Conservation (phyloP, 2,113 vertebrate species). For the Mixornis gularis region DNA sequence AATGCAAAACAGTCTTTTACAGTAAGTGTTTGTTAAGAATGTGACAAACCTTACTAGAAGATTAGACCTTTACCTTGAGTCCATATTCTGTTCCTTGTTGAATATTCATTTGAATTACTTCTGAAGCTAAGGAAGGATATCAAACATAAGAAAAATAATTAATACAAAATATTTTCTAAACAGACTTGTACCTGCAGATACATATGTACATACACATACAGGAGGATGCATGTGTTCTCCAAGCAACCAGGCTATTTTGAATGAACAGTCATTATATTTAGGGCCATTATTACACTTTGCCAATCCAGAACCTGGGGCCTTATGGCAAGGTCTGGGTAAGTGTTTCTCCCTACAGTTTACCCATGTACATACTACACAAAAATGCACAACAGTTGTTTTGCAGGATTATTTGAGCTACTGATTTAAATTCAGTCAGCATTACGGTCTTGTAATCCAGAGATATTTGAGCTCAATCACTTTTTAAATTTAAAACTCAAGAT, state of each 20-base stretch:
- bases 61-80: constrained; percentile 72
- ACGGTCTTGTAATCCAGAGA: not conserved
- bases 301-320: not conserved
- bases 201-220: not conserved
- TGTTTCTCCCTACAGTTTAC: not conserved
- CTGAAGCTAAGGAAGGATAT: constrained; percentile 74
- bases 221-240: not conserved
- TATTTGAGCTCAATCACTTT: not conserved
- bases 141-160: constrained; percentile 10
- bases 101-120: constrained; percentile 79
- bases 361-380: not conserved
- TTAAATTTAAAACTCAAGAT: not conserved
- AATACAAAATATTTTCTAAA: not conserved
- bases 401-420: not conserved
- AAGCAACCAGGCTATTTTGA: not conserved
- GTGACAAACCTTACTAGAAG: not conserved
- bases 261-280: not conserved
- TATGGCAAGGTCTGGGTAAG: not conserved
- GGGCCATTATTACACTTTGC: not conserved
- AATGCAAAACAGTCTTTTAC: not conserved
- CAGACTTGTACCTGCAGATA: not conserved
- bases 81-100: constrained; percentile 72
- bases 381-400: not conserved
- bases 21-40: not conserved
- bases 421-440: not conserved